phyloP scores from a whole-genome alignment of 2,113 vertebrate genomes.

The Polypterus senegalus region DNA sequence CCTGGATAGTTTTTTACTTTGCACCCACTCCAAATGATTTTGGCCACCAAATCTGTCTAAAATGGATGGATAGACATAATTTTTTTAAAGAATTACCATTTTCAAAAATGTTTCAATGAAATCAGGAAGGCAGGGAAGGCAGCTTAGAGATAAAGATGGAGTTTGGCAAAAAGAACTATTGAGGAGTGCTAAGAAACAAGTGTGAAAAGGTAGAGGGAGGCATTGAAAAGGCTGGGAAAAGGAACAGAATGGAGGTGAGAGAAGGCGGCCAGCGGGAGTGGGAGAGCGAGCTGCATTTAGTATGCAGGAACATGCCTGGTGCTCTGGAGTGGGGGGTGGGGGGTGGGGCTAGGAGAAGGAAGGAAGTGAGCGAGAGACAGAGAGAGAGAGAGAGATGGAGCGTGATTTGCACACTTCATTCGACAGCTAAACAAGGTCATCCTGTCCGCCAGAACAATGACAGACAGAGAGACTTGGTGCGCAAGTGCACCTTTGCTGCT shows the following conservation, averaged over 20 bases:
- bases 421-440: conserved; percentile 4
- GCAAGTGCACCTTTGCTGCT: too few species aligned
- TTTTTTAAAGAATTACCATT: too few species aligned
- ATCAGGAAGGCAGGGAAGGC: neutral
- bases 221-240: neutral
- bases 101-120: neutral
- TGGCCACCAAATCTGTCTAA: too few species aligned
- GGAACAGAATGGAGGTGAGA: neutral
- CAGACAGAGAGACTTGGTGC: neutral
- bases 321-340: neutral
- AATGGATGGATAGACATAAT: too few species aligned
- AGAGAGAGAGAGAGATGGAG: neutral
- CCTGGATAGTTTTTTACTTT: too few species aligned
- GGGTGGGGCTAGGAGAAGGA: too few species aligned
- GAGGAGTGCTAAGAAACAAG: neutral
- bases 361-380: too few species aligned
- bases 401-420: conserved; percentile 1
- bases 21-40: too few species aligned
- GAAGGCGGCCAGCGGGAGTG: neutral
- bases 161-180: neutral
- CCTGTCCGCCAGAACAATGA: neutral
- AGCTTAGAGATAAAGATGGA: neutral
- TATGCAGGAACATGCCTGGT: neutral
- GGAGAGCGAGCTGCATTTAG: neutral
- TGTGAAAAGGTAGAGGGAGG: neutral